phyloP scores from a whole-genome alignment of 2,113 vertebrate species.

The Pseudolaguvia tuberculata region DNA sequence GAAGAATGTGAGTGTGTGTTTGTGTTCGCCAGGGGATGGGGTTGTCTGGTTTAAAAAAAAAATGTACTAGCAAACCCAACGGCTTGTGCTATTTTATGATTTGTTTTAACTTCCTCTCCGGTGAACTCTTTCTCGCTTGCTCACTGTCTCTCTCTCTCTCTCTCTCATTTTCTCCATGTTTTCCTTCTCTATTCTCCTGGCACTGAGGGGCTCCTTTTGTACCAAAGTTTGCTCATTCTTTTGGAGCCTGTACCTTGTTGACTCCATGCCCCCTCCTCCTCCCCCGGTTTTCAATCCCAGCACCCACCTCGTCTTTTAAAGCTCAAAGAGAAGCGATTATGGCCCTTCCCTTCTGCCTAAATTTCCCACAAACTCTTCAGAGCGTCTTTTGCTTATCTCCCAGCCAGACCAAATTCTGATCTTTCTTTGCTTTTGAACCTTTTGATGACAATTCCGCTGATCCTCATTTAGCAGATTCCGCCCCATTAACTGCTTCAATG shows the following conservation, averaged over 20 bases:
- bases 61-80: constrained; percentile 57
- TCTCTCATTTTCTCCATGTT: constrained; percentile 18
- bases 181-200: constrained; percentile 46
- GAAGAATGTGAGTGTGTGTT: constrained; percentile 56
- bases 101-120: constrained; percentile 60
- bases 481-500: constrained; percentile 58
- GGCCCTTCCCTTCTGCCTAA: constrained; percentile 10
- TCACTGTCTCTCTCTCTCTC: background rate
- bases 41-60: constrained; percentile 55
- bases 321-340: constrained; percentile 28
- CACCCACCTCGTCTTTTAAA: constrained; percentile 28
- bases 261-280: constrained; percentile 54
- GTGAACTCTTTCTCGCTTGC: constrained; percentile 37
- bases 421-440: constrained; percentile 51
- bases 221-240: constrained; percentile 62
- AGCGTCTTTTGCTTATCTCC: constrained; percentile 17
- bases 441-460: constrained; percentile 37
- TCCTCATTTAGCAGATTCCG: constrained; percentile 59
- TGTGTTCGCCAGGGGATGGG: constrained; percentile 46
- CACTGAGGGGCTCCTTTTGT: constrained; percentile 61
- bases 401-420: constrained; percentile 36
- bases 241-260: constrained; percentile 60
- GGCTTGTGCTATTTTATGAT: constrained; percentile 59
- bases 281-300: constrained; percentile 44
- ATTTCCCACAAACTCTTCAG: constrained; percentile 36